A percentile compares a stretch with the other conserved stretches of the same genome.
These are phyloP conservation scores for Procambarus clarkii DNA, from an alignment of 1,140 invertebrate species.

Conservation along the genomic window DNA sequence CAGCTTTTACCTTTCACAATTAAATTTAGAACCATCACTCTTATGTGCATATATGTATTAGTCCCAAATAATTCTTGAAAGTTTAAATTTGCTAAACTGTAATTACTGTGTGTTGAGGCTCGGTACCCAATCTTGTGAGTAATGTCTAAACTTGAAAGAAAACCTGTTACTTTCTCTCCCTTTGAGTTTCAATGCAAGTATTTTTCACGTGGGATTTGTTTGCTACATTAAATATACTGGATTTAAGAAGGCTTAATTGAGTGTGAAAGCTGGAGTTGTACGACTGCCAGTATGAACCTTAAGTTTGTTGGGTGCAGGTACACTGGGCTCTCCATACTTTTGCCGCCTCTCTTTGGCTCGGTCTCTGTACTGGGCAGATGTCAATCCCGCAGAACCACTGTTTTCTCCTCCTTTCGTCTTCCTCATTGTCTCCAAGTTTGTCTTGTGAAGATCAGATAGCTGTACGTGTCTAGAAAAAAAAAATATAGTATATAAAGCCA, in stretches of 20 bases:
- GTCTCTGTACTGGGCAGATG: conserved; percentile 86
- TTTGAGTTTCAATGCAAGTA: not conserved
- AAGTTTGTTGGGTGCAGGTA: conserved; percentile 80
- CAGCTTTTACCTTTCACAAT: no score
- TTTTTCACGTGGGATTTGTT: not conserved
- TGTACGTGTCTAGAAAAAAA: conserved; percentile 85
- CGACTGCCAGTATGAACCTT: conserved; percentile 55
- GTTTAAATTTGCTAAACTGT: no score
- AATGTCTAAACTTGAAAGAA: no score
- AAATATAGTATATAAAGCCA: not conserved
- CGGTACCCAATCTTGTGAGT: no score
- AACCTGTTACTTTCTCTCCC: not conserved
- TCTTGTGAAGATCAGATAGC: conserved; percentile 95
- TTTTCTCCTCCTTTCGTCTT: conserved; percentile 78
- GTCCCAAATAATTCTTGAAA: no score
- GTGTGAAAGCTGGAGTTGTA: conserved; percentile 10
- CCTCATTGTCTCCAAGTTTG: conserved; percentile 88
- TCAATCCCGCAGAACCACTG: conserved; percentile 73
- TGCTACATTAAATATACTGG: not conserved
- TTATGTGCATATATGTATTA: no score
- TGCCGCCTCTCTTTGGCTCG: conserved; percentile 95
- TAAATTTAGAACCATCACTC: no score
- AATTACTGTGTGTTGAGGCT: no score
- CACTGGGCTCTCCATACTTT: conserved; percentile 93
- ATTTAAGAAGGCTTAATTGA: not conserved